These are phyloP conservation scores for Sesia apiformis DNA, from an alignment of 2,888 invertebrate species.

Conservation along the genomic window DNA sequence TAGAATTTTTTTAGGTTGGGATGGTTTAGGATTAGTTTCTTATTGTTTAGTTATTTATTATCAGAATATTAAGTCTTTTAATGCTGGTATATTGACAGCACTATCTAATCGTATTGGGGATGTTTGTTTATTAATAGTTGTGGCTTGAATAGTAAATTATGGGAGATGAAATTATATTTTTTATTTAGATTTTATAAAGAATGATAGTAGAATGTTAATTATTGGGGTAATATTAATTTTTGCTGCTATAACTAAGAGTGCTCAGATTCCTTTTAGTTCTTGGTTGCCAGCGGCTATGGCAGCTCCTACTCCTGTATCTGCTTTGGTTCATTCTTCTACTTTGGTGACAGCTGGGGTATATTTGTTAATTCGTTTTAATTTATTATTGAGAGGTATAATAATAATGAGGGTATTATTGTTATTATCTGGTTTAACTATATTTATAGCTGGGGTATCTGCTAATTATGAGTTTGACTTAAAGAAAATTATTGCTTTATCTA, in stretches of 20 bases:
- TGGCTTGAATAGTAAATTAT: constrained; percentile 74
- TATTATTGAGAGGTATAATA: constrained; percentile 48
- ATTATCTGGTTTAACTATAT: constrained; percentile 73
- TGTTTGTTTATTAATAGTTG: constrained; percentile 77
- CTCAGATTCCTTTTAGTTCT: constrained; percentile 86
- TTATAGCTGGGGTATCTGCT: constrained; percentile 75
- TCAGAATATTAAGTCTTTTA: constrained; percentile 79
- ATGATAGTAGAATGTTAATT: constrained; percentile 51
- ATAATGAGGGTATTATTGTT: constrained; percentile 68
- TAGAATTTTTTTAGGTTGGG: constrained; percentile 82
- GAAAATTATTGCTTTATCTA: constrained; percentile 86
- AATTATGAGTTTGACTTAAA: constrained; percentile 82
- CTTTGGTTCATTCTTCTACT: constrained; percentile 84
- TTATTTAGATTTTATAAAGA: constrained; percentile 66
- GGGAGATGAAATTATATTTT: constrained; percentile 71
- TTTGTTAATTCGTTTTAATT: constrained; percentile 81
- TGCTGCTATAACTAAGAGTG: constrained; percentile 83
- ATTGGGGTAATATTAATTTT: constrained; percentile 58
- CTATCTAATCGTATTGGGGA: constrained; percentile 84
- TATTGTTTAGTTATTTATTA: constrained; percentile 84
- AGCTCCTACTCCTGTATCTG: constrained; percentile 84
- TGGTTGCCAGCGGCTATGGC: constrained; percentile 85
- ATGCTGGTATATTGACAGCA: constrained; percentile 81
- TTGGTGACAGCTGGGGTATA: constrained; percentile 85
- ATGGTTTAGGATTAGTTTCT: constrained; percentile 81